Evolutionary conservation across 2,888 invertebrate genomes (phyloP).

Genomic region (Pardosa pseudoannulata): DNA sequence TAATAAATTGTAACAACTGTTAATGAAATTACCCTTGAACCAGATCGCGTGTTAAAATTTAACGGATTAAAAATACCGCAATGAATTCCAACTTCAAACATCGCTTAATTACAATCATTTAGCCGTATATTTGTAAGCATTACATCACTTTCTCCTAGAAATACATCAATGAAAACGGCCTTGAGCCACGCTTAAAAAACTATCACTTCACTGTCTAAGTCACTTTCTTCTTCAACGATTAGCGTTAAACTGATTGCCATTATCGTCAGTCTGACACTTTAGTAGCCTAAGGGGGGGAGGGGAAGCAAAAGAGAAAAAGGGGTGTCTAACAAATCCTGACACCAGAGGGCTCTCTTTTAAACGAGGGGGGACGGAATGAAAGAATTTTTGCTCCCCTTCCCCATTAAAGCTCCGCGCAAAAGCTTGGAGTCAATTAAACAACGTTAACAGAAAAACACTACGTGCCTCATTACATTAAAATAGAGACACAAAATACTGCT

Average conservation of each 20-base stretch:
- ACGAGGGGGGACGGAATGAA: slow-evolving; percentile 36
- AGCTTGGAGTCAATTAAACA: slow-evolving; percentile 67
- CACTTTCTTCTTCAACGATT: slow-evolving; percentile 32
- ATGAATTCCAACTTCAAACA: slow-evolving; percentile 6
- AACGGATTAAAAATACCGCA: neutral
- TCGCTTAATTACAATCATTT: slow-evolving; percentile 12
- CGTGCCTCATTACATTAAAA: slow-evolving; percentile 57
- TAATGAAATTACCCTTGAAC: neutral
- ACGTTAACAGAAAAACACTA: slow-evolving; percentile 67
- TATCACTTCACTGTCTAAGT: slow-evolving; percentile 13
- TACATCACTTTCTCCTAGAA: neutral
- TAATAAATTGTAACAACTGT: neutral
- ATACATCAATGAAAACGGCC: slow-evolving; percentile 14
- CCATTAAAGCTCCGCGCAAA: slow-evolving; percentile 45
- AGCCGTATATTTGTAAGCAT: slow-evolving; percentile 13
- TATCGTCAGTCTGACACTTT: slow-evolving; percentile 57
- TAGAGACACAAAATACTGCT: slow-evolving; percentile 57
- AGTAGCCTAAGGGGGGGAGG: slow-evolving; percentile 21
- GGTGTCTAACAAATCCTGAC: slow-evolving; percentile 23
- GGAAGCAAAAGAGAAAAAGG: neutral
- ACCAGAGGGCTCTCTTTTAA: slow-evolving; percentile 58
- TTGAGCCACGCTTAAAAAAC: slow-evolving; percentile 16
- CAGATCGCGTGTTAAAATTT: neutral
- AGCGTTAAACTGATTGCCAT: slow-evolving; percentile 55
- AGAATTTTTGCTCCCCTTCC: slow-evolving; percentile 13